Base-by-base conservation (phyloP, 1,140 invertebrate genomes). In the Wiebesia pumilae region DNA sequence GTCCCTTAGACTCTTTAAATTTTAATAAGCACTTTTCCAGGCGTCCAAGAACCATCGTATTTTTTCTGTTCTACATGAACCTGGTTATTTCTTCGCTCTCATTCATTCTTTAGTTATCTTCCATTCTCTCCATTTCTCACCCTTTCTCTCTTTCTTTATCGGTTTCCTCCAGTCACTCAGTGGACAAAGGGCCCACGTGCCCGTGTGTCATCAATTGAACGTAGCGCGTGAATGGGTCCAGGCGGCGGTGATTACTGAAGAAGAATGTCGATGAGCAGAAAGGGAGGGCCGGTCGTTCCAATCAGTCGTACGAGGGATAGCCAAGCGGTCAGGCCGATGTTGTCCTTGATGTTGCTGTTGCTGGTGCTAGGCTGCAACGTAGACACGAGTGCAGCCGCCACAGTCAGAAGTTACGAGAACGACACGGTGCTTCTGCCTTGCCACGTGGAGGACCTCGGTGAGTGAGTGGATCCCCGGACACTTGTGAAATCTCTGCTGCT, bases 341-440 rank as follows among this genome's bases (percentile, higher is more conserved):
- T 79, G 4, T 54, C 77, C 30, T n/a, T 35, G 77, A 2, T 79
- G 43, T 30, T 54, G 24, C 21, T 24, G 40, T 9, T 75, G 30
- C 71, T 75, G 38, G 73, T 75, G 73, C 58, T 83, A 69, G 35
- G 19, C 77, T 33, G 16, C 38, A 6, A 65, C 81, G 95, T 95
- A 89, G 95, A 95, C 89, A 58, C 65, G 10, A 96, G 95, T 92
- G 93, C 95, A 27, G 95, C 96, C 0, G 96, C 96, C 3, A 96
- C 95, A n/a, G 95, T 97, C 19, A 97, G 96, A 91, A 95, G 95
- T 12, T 95, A 94, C 81, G 96, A 97, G 91, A 97, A 97, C 90
- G 95, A 97, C 83, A 96, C 95, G 0, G 96, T 97, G 3, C 88
- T 96, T 38, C 90, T 97, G 81, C 97, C 97, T 0, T 97, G 97